These are phyloP conservation scores for Colistium nudipinnis DNA, from an alignment of 2,113 vertebrate genomes.

Conservation along the genomic window DNA sequence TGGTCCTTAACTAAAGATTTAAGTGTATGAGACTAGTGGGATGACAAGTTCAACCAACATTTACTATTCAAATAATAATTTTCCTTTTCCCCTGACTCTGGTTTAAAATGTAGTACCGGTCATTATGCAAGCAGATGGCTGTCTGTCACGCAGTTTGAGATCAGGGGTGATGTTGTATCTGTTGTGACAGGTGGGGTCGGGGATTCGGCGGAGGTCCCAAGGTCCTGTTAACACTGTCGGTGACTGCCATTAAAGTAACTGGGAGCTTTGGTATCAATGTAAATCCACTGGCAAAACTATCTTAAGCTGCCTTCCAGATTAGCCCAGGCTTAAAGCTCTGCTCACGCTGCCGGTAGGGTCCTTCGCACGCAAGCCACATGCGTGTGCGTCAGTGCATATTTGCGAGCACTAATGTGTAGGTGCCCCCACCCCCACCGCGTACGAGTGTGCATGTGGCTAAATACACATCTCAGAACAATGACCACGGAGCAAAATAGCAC, in stretches of 20 bases:
- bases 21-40: neutral
- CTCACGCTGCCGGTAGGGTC: slow-evolving; percentile 44
- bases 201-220: slow-evolving; percentile 42
- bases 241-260: slow-evolving; percentile 57
- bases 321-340: slow-evolving; percentile 66
- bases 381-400: slow-evolving; percentile 5
- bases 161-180: slow-evolving; percentile 33
- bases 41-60: no score
- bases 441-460: slow-evolving; percentile 11
- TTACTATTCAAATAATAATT: neutral
- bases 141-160: neutral
- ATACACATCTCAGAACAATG: slow-evolving; percentile 45
- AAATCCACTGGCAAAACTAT: slow-evolving; percentile 71
- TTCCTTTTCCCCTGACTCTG: neutral
- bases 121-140: slow-evolving; percentile 13
- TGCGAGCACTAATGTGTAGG: neutral
- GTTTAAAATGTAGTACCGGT: neutral
- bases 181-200: slow-evolving; percentile 63
- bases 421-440: neutral
- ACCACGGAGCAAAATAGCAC: slow-evolving; percentile 20
- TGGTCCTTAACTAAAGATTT: slow-evolving; percentile 3
- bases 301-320: slow-evolving; percentile 74
- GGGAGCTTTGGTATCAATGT: slow-evolving; percentile 68
- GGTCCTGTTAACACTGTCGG: slow-evolving; percentile 59
- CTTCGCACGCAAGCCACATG: slow-evolving; percentile 69